A percentile compares a stretch with the other conserved stretches of the same genome.
These are phyloP conservation scores for Actinernus sp. DNA, from an alignment of 92 coral and sea anemone genomes.

Conservation along the genomic window DNA sequence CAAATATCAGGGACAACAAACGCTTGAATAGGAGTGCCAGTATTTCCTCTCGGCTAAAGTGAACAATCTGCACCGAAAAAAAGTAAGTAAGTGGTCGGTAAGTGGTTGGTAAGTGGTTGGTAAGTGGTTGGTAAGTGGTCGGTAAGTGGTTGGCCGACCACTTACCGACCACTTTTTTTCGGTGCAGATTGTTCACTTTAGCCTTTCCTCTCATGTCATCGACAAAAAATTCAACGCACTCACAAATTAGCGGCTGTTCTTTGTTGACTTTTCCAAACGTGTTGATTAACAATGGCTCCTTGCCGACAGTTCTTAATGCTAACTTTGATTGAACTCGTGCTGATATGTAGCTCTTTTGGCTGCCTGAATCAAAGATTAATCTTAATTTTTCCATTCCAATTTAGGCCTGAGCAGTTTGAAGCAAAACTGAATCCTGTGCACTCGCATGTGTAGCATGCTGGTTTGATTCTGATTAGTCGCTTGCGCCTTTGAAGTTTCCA, in stretches of 20 bases:
- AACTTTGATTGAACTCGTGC: slow-evolving; percentile 22
- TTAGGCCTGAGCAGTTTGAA: slow-evolving; percentile 63
- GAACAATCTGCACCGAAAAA: too few species aligned
- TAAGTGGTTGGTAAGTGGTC: too few species aligned
- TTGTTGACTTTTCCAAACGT: slow-evolving; percentile 38
- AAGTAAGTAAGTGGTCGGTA: too few species aligned
- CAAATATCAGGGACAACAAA: slow-evolving; percentile 57
- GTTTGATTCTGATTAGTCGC: too few species aligned
- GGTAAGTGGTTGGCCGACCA: too few species aligned
- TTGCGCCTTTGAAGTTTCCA: too few species aligned
- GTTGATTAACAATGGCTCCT: slow-evolving; percentile 48
- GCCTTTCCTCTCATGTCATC: slow-evolving; percentile 11
- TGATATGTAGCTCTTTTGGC: slow-evolving; percentile 66
- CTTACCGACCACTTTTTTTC: too few species aligned
- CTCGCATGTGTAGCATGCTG: too few species aligned
- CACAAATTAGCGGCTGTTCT: slow-evolving; percentile 21
- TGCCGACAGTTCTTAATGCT: slow-evolving; percentile 18
- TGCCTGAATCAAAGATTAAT: slow-evolving; percentile 59
- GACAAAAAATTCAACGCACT: slow-evolving; percentile 28
- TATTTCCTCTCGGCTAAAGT: too few species aligned
- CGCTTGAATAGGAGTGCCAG: slow-evolving; percentile 9
- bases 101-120: too few species aligned
- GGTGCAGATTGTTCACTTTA: too few species aligned
- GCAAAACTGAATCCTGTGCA: slow-evolving; percentile 45
- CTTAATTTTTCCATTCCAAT: slow-evolving; percentile 5